phyloP scores from a whole-genome alignment of 2,888 invertebrate genomes.

The Tipula helvola region DNA sequence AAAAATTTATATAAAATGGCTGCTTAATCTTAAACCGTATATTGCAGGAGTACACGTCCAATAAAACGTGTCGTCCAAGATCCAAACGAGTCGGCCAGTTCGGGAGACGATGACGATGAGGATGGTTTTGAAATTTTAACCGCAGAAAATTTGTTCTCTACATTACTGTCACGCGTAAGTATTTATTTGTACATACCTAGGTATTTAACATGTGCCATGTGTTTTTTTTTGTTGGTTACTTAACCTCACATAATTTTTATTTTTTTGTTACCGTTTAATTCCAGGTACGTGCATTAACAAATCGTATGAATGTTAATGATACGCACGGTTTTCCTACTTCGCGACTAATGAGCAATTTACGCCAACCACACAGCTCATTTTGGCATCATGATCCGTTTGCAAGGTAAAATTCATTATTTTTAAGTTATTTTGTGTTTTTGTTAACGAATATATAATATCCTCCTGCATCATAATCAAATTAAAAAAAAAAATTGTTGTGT shows the following conservation, averaged over 20 bases:
- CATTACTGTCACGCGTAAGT: slow-evolving; percentile 64
- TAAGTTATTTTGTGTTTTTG: slow-evolving; percentile 5
- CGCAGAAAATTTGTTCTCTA: slow-evolving; percentile 82
- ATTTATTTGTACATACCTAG: not conserved
- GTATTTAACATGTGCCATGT: not conserved
- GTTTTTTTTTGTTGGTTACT: too few species aligned
- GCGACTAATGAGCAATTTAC: slow-evolving; percentile 43
- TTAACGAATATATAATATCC: not conserved
- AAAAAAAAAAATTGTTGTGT: not conserved
- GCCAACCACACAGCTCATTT: slow-evolving; percentile 32
- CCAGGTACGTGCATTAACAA: slow-evolving; percentile 70
- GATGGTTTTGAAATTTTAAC: slow-evolving; percentile 86
- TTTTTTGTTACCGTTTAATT: slow-evolving; percentile 9
- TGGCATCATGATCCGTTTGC: slow-evolving; percentile 34
- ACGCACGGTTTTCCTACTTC: slow-evolving; percentile 49
- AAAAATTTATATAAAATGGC: not conserved
- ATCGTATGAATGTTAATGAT: slow-evolving; percentile 70
- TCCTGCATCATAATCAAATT: not conserved
- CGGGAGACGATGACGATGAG: slow-evolving; percentile 77
- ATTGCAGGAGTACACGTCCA: slow-evolving; percentile 51
- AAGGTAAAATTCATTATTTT: slow-evolving; percentile 22
- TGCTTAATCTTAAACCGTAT: not conserved
- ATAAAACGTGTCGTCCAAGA: slow-evolving; percentile 42
- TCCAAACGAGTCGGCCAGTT: slow-evolving; percentile 75
- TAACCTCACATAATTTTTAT: not conserved